Evolutionary conservation across 2,113 vertebrate species (phyloP).

Genomic region (Pseudorectes ferrugineus): DNA sequence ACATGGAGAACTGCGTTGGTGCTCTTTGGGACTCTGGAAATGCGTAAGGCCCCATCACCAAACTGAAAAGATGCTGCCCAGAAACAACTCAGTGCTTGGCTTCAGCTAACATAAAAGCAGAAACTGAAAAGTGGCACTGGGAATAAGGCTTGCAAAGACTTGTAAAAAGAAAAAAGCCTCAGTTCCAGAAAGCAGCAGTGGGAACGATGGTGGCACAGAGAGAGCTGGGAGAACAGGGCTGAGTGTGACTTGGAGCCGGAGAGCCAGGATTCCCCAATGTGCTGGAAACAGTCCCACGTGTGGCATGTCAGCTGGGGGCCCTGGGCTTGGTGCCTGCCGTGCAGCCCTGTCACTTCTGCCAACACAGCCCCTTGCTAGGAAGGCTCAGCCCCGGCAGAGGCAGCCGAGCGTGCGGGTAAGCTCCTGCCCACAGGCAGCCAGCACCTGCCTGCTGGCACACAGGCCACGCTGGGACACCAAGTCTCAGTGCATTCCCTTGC

Average conservation of each 20-base stretch:
- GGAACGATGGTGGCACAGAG: not conserved
- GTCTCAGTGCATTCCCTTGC: not conserved
- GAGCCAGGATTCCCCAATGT: not conserved
- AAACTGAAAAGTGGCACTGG: not conserved
- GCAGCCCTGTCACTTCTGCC: not conserved
- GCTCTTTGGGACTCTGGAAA: not conserved
- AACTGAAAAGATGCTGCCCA: not conserved
- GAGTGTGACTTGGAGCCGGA: not conserved
- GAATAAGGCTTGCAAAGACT: not conserved
- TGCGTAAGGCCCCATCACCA: rapidly evolving
- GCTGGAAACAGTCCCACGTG: not conserved
- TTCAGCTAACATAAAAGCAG: not conserved
- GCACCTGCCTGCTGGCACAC: not conserved
- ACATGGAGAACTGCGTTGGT: rapidly evolving
- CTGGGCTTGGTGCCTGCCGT: not conserved
- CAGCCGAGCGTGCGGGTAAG: not conserved
- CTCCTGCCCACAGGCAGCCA: not conserved
- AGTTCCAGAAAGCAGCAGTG: not conserved
- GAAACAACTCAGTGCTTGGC: not conserved
- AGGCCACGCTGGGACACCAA: not conserved
- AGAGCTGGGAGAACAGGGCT: not conserved
- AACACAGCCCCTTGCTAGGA: not conserved
- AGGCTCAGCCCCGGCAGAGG: not conserved
- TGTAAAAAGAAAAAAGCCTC: not conserved
- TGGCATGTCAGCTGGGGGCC: not conserved